Evolutionary conservation across 2,888 invertebrate species (phyloP).

Genomic region (Clostera curtula): DNA sequence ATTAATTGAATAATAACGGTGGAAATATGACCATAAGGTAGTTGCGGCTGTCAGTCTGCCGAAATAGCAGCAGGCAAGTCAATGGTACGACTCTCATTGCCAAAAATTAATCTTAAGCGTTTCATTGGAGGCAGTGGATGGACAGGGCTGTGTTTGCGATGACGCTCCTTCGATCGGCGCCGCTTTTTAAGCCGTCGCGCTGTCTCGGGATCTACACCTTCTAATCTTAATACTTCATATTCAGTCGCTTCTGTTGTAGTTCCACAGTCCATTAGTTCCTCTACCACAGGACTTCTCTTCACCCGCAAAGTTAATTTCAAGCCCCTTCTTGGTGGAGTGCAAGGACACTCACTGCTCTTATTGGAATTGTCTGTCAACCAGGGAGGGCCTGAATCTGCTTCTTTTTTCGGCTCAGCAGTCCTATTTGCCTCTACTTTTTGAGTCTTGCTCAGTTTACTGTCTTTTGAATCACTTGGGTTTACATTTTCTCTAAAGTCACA

Average conservation of each 20-base stretch:
- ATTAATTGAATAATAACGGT: conserved; percentile 71
- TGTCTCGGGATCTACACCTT: conserved; percentile 79
- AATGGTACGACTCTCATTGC: conserved; percentile 91
- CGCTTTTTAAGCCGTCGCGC: conserved; percentile 74
- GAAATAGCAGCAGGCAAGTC: conserved; percentile 86
- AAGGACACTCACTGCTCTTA: conserved; percentile 66
- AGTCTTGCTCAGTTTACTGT: conserved; percentile 54
- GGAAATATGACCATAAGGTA: conserved; percentile 62
- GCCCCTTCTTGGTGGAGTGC: conserved; percentile 76
- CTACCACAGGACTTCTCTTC: conserved; percentile 89
- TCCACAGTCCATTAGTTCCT: conserved; percentile 84
- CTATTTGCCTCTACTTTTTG: conserved; percentile 51
- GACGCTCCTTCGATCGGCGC: conserved; percentile 64
- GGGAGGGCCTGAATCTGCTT: conserved; percentile 51
- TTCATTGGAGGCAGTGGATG: conserved; percentile 84
- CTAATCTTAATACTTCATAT: conserved; percentile 88
- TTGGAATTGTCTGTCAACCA: conserved; percentile 65
- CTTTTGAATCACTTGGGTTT: conserved; percentile 62
- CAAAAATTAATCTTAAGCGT: conserved; percentile 89
- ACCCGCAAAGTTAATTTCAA: conserved; percentile 88
- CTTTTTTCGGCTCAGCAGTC: conserved; percentile 55
- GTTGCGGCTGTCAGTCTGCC: conserved; percentile 71
- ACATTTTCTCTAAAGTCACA: conserved; percentile 71
- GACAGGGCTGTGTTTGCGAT: conserved; percentile 69
- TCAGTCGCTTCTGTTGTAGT: conserved; percentile 86